phyloP scores from a whole-genome alignment of 2,888 invertebrate genomes.

The Kryphioiulus occultus region DNA sequence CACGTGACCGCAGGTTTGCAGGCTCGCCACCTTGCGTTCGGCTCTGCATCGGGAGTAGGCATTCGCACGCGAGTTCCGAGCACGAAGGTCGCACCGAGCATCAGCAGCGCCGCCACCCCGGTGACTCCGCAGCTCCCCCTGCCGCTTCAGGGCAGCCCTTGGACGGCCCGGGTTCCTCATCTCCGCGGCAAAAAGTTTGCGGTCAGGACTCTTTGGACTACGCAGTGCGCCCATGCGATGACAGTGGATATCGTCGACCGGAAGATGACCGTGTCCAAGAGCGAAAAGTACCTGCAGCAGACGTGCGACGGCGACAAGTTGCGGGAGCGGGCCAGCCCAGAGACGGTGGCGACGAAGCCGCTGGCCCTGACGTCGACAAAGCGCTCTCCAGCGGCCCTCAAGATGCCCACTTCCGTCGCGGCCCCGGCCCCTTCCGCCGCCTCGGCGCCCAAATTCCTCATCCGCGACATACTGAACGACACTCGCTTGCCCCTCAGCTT shows the following conservation, averaged over 20 bases:
- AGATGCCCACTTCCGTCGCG: neutral
- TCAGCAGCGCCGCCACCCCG: neutral
- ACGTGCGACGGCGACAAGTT: neutral
- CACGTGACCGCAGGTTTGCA: neutral
- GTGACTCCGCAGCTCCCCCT: neutral
- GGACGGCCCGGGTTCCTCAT: neutral
- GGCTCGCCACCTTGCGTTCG: neutral
- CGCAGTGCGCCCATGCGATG: neutral
- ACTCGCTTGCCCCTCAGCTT: slow-evolving; percentile 28
- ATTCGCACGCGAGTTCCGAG: no score
- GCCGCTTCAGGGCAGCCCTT: neutral
- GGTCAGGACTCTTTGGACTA: neutral
- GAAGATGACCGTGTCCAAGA: slow-evolving; percentile 46
- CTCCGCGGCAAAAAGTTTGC: neutral
- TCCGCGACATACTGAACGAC: slow-evolving; percentile 53
- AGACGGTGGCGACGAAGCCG: slow-evolving; percentile 28
- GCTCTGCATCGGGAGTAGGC: no score
- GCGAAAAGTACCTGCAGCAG: slow-evolving; percentile 20
- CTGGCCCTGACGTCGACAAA: neutral
- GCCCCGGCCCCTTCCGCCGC: slow-evolving; percentile 38
- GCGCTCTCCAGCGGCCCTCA: neutral
- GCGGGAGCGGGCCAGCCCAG: neutral
- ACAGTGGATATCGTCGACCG: slow-evolving; percentile 46
- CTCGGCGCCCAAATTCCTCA: slow-evolving; percentile 51
- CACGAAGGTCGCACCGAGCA: neutral